phyloP scores from a whole-genome alignment of 2,113 vertebrate species.

The Thalassoma bifasciatum region DNA sequence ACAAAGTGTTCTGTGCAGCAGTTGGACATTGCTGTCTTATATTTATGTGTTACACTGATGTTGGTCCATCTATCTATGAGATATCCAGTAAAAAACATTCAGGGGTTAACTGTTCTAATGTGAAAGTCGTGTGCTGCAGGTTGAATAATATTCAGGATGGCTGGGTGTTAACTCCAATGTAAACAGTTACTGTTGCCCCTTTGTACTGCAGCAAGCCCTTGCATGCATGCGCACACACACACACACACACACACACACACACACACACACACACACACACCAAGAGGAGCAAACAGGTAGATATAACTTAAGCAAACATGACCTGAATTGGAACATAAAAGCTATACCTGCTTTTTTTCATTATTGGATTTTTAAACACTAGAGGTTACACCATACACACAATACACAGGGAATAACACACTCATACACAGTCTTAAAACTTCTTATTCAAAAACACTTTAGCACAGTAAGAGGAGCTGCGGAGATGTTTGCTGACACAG shows the following conservation, averaged over 20 bases:
- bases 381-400: too few species aligned
- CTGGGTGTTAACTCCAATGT: constrained; percentile 10
- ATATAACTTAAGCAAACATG: constrained; percentile 28
- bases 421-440: not conserved
- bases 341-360: not conserved
- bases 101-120: too few species aligned
- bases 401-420: not conserved
- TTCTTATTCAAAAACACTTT: not conserved
- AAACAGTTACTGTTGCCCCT: not conserved
- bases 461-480: not conserved
- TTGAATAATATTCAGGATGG: not conserved
- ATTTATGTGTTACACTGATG: too few species aligned
- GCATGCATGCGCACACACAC: too few species aligned
- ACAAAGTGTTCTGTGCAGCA: too few species aligned
- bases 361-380: not conserved
- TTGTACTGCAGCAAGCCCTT: constrained; percentile 6
- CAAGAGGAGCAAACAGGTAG: constrained; percentile 18
- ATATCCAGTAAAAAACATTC: too few species aligned
- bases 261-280: too few species aligned
- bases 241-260: too few species aligned
- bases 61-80: too few species aligned
- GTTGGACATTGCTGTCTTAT: too few species aligned
- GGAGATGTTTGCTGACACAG: not conserved
- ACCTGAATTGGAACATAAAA: constrained; percentile 10
- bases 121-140: not conserved